Conservation (phyloP, 2,888 invertebrate genomes). For the Thymelicus lineola region DNA sequence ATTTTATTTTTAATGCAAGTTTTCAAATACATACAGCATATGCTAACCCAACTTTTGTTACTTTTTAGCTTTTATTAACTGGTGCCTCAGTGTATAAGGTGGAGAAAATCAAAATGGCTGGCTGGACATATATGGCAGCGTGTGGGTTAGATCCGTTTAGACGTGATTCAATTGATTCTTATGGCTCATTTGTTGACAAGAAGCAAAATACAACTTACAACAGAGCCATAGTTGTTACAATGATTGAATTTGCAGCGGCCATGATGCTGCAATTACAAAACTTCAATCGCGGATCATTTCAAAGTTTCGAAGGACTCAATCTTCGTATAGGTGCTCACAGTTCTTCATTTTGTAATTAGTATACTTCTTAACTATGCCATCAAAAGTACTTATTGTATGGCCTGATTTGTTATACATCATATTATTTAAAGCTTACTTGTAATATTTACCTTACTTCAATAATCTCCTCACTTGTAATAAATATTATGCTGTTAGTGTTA, state of each 20-base stretch:
- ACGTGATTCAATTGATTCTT: conserved; percentile 83
- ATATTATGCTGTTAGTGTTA: no score
- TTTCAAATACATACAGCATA: not conserved
- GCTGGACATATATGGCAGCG: conserved; percentile 99
- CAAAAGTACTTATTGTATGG: no score
- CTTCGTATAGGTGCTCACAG: conserved; percentile 88
- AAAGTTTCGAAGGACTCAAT: conserved; percentile 86
- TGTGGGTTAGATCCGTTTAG: conserved; percentile 93
- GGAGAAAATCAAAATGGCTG: conserved; percentile 98
- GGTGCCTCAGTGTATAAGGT: conserved; percentile 88
- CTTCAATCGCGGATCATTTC: conserved; percentile 86
- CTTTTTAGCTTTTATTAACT: conserved; percentile 86
- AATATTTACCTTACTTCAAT: no score
- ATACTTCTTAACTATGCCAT: no score
- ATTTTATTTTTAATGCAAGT: not conserved
- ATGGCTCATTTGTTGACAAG: conserved; percentile 53
- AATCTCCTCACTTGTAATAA: no score
- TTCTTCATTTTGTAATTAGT: no score
- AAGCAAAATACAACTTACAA: conserved; percentile 69
- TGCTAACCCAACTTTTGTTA: conserved; percentile 30
- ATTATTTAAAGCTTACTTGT: no score
- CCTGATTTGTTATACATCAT: no score
- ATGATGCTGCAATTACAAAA: conserved; percentile 81
- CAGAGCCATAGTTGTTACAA: conserved; percentile 72
- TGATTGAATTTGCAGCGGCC: conserved; percentile 80